Evolutionary conservation across 2,888 invertebrate genomes (phyloP).

Genomic region (Cheilosia variabilis): DNA sequence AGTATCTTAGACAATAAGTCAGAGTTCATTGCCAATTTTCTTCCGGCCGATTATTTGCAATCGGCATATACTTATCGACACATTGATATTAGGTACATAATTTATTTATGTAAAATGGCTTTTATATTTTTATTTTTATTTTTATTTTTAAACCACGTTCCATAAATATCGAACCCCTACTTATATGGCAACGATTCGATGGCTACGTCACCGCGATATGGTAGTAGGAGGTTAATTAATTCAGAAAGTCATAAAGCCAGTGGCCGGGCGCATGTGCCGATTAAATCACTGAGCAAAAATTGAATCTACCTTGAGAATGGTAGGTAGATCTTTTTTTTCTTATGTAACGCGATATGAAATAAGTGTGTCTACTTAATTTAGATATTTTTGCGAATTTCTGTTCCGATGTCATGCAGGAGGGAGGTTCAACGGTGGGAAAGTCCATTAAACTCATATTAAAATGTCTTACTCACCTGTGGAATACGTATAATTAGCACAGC

Average conservation of each 20-base stretch:
- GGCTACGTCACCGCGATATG: not conserved
- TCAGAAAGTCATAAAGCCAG: not conserved
- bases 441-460: slow-evolving; percentile 5
- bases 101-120: not conserved
- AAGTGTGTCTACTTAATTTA: not conserved
- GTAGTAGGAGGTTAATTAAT: not conserved
- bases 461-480: not conserved
- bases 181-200: not conserved
- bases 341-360: slow-evolving; percentile 25
- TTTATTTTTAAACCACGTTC: not conserved
- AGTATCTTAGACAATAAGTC: not conserved
- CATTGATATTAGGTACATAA: not conserved
- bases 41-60: not conserved
- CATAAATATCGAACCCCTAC: not conserved
- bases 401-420: not conserved
- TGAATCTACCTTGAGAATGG: slow-evolving; percentile 43
- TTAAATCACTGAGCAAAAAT: slow-evolving; percentile 20
- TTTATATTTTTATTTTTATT: not conserved
- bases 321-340: not conserved
- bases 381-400: not conserved
- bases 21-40: not conserved
- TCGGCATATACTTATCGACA: not conserved
- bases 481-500: slow-evolving; percentile 10
- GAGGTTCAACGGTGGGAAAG: slow-evolving; percentile 9
- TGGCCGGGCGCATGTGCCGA: slow-evolving; percentile 39